Evolutionary conservation across 2,113 vertebrate genomes (phyloP).

Genomic region (Psittacara wagleri): DNA sequence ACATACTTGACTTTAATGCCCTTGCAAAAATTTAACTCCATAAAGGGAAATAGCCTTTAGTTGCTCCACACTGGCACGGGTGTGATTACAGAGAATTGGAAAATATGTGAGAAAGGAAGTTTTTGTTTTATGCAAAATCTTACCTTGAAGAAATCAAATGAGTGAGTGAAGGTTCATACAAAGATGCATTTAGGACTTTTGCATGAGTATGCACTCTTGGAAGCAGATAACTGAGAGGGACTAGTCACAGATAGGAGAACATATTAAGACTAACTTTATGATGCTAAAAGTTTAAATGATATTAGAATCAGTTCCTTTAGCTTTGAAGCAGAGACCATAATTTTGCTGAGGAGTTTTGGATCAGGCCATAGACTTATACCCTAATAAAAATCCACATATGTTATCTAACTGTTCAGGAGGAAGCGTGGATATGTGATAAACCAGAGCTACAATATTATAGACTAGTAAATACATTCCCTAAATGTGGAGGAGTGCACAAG

Average conservation of each 20-base stretch:
- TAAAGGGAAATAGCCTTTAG: background rate
- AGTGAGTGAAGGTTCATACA: background rate
- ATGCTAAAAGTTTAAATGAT: background rate
- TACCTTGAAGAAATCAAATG: background rate
- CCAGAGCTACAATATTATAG: background rate
- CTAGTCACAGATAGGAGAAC: background rate
- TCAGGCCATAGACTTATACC: background rate
- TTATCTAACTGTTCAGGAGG: background rate
- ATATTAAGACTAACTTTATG: background rate
- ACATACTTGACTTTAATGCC: background rate
- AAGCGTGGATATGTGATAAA: slow-evolving; percentile 22
- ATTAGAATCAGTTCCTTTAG: background rate
- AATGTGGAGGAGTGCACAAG: slow-evolving; percentile 19
- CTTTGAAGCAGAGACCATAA: background rate
- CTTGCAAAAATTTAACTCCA: background rate
- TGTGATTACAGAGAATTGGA: background rate
- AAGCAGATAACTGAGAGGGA: background rate
- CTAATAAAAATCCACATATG: slow-evolving; percentile 20
- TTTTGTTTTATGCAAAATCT: background rate
- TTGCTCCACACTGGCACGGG: background rate
- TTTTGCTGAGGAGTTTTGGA: background rate
- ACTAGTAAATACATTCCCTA: background rate
- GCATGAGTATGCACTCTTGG: background rate
- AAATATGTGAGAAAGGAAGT: background rate
- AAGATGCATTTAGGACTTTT: background rate